A percentile compares a stretch with the other conserved stretches of the same genome.
Conservation (phyloP, 2,113 vertebrate genomes). For the Pituophis catenifer region DNA sequence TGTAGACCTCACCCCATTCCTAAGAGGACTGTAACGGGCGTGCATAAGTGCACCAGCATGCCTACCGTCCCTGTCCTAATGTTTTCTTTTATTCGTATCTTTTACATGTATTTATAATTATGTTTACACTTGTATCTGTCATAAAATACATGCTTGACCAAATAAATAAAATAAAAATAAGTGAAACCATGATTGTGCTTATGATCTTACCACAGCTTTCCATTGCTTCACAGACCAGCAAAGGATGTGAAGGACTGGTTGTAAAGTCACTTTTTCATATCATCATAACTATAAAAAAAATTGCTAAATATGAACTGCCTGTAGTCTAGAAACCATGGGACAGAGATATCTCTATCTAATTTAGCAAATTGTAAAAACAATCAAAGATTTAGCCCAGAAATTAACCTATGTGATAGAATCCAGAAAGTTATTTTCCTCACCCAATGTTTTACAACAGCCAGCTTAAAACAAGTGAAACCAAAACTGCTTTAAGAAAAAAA, state of each 20-base stretch:
- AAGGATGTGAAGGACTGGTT: neutral
- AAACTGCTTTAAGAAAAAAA: neutral
- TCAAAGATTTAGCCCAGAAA: neutral
- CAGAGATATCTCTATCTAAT: neutral
- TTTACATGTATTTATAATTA: no score
- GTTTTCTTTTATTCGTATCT: no score
- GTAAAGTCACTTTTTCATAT: neutral
- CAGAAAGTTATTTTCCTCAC: neutral
- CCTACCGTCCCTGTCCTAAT: no score
- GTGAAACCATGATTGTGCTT: neutral
- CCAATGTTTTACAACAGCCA: neutral
- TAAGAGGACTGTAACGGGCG: no score
- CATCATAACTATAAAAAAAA: neutral
- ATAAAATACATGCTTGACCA: no score
- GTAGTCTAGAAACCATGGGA: neutral
- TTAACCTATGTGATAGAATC: neutral
- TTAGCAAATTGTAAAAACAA: neutral
- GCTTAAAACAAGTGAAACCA: neutral
- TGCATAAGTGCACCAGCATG: no score
- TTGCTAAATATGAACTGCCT: neutral
- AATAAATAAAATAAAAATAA: no score
- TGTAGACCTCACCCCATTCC: no score
- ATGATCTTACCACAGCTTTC: neutral
- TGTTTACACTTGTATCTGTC: no score
- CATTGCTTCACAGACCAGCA: neutral